A percentile compares a stretch with the other conserved stretches of the same genome.
These are phyloP conservation scores for Pseudochromis fuscus DNA, from an alignment of 2,797 vertebrate species.

Conservation along the genomic window DNA sequence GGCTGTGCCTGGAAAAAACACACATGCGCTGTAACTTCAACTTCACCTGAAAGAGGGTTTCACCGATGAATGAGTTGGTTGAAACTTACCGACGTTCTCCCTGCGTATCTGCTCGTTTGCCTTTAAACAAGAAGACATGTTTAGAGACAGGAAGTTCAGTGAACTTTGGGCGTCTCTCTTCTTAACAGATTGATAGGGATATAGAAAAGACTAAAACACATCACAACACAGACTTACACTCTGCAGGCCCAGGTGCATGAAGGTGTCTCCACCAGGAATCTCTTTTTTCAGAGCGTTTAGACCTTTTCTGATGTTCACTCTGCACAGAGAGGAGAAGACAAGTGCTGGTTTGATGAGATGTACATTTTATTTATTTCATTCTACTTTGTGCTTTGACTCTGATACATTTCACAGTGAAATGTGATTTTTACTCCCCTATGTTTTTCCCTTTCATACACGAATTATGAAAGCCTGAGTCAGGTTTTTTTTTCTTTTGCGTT, in stretches of 20 bases:
- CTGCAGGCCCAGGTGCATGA: conserved; percentile 91
- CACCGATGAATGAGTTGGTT: not conserved
- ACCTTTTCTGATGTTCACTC: conserved; percentile 86
- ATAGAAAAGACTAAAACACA: not conserved
- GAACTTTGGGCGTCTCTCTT: not conserved
- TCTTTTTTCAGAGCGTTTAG: conserved; percentile 84
- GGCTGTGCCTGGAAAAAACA: conserved; percentile 83
- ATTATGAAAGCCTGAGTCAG: too few relatives aligned
- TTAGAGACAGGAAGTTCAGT: not conserved
- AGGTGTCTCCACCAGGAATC: conserved; percentile 88
- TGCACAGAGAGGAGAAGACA: conserved; percentile 63
- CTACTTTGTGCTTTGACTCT: not conserved
- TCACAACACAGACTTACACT: conserved; percentile 76
- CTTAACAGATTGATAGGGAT: not conserved
- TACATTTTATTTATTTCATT: not conserved
- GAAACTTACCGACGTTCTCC: conserved; percentile 84
- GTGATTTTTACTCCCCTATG: not conserved
- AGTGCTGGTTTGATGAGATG: not conserved
- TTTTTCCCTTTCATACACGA: too few relatives aligned
- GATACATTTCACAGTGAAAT: not conserved
- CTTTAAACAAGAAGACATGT: conserved; percentile 75
- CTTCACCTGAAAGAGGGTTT: not conserved
- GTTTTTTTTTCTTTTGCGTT: too few relatives aligned
- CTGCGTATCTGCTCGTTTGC: conserved; percentile 91
- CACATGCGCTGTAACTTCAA: conserved; percentile 3